Evolutionary conservation across 2,113 vertebrate species (phyloP).

Genomic region (Sialia sialis): DNA sequence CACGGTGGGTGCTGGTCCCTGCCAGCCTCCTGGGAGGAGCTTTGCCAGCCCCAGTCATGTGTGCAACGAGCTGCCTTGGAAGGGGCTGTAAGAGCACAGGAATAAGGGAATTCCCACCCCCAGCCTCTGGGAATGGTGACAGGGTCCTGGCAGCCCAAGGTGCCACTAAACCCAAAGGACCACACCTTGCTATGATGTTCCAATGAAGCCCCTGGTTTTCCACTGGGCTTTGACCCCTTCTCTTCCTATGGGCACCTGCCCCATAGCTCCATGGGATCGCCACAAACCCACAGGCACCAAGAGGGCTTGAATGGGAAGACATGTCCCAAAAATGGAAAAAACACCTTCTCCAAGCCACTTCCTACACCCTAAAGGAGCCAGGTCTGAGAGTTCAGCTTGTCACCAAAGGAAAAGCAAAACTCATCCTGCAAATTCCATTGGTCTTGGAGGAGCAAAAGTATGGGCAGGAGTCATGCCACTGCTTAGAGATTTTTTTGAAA

Average conservation of each 20-base stretch:
- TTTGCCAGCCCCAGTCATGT: background rate
- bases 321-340: background rate
- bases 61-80: background rate
- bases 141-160: background rate
- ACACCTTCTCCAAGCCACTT: rapidly evolving
- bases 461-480: rapidly evolving
- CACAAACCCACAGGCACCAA: background rate
- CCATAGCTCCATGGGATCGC: background rate
- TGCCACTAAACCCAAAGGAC: rapidly evolving
- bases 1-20: rapidly evolving
- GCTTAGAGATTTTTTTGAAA: background rate
- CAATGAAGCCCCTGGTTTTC: rapidly evolving
- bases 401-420: background rate
- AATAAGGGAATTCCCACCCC: background rate
- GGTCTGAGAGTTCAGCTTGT: background rate
- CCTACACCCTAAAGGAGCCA: rapidly evolving
- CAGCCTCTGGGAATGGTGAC: background rate
- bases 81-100: rapidly evolving
- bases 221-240: rapidly evolving
- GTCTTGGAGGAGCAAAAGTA: background rate
- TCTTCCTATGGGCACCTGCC: background rate
- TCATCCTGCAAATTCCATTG: rapidly evolving
- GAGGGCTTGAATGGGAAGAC: background rate
- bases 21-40: rapidly evolving
- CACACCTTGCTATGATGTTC: rapidly evolving